phyloP scores from a whole-genome alignment of 64 coral and sea anemone genomes.

The Actinia equina region DNA sequence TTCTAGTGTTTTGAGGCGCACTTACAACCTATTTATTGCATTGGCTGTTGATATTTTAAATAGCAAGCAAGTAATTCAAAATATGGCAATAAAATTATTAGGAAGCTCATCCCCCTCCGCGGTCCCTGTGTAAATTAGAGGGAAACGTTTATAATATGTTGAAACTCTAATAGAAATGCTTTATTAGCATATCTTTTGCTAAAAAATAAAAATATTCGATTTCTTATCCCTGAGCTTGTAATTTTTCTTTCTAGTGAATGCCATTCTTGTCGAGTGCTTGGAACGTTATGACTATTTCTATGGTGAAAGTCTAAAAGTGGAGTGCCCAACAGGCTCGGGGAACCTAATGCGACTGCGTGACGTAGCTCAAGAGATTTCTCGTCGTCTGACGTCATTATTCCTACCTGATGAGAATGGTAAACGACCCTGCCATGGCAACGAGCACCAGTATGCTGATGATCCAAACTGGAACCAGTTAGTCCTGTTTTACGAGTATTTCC shows the following conservation, averaged over 20 bases:
- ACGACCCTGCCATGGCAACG: constrained; percentile 88
- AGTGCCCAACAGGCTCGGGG: constrained; percentile 93
- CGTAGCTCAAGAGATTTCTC: constrained; percentile 76
- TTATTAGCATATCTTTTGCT: no score
- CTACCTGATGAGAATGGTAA: constrained; percentile 74
- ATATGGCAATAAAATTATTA: no score
- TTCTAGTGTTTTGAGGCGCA: no score
- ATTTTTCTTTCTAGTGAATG: constrained; percentile 48
- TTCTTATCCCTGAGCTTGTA: no score
- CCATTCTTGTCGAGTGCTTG: constrained; percentile 54
- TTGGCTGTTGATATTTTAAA: no score
- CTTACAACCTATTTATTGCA: no score
- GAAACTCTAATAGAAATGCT: no score
- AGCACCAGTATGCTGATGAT: constrained; percentile 70
- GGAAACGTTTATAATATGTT: no score
- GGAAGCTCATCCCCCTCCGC: no score
- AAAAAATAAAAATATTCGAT: no score
- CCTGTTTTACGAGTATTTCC: constrained; percentile 98
- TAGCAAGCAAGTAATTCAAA: no score
- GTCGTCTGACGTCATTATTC: constrained; percentile 75
- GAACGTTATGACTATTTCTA: constrained; percentile 93
- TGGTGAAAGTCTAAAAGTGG: constrained; percentile 72
- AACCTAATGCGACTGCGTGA: constrained; percentile 86
- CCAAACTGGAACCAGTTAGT: constrained; percentile 86
- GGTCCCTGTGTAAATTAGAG: no score